Percentiles rank a stretch among this genome's conserved stretches.
Evolutionary conservation across 1,140 invertebrate species (phyloP).

Genomic region (Bacillus rossius): DNA sequence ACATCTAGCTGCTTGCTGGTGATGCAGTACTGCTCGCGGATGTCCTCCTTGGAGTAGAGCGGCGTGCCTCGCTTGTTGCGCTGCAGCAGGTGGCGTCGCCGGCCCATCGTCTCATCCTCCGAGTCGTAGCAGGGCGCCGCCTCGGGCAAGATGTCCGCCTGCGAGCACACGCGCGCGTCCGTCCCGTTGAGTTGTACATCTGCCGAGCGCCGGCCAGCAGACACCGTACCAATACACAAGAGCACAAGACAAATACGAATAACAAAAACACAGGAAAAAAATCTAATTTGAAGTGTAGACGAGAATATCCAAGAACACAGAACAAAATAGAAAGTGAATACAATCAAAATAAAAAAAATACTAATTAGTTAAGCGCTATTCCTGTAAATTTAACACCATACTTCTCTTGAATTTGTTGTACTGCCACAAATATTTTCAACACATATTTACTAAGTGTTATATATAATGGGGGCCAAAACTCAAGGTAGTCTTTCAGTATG

Average conservation of each 20-base stretch:
- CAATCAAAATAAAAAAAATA: too few species aligned
- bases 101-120: constrained; percentile 11
- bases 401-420: too few species aligned
- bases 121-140: constrained; percentile 6
- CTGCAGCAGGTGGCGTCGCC: neutral
- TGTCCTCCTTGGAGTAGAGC: constrained; percentile 85
- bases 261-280: neutral
- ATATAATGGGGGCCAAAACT: too few species aligned
- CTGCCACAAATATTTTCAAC: too few species aligned
- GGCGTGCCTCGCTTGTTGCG: constrained; percentile 43
- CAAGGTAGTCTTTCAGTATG: too few species aligned
- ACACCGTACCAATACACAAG: neutral
- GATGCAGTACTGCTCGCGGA: constrained; percentile 87
- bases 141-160: constrained; percentile 7
- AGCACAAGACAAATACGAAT: neutral
- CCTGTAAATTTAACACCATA: too few species aligned
- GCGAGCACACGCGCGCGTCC: neutral
- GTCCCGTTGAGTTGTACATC: neutral
- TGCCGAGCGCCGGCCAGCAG: too few species aligned
- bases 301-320: neutral
- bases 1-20: constrained; percentile 82
- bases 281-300: neutral
- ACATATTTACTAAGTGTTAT: too few species aligned
- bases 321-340: neutral
- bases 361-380: too few species aligned